Conservation (phyloP, 2,888 invertebrate species). For the Helobdella robusta region DNA sequence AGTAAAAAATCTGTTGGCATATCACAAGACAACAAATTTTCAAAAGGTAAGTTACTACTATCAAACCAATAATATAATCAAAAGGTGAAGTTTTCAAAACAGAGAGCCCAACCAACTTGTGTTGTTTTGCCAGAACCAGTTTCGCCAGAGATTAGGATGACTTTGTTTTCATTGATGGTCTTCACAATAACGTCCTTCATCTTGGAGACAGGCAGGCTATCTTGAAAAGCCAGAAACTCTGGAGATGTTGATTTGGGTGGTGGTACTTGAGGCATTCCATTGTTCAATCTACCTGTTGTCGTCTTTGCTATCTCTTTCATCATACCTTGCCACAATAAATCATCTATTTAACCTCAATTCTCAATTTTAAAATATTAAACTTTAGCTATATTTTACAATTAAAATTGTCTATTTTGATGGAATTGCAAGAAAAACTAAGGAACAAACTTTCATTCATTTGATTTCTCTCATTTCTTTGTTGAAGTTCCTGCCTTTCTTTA, state of each 20-base stretch:
- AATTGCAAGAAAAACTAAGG: neutral
- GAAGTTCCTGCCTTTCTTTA: constrained; percentile 63
- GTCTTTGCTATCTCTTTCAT: constrained; percentile 48
- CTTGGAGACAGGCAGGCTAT: constrained; percentile 63
- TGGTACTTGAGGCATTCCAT: constrained; percentile 61
- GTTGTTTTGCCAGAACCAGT: constrained; percentile 92
- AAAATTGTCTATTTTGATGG: neutral
- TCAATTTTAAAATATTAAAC: neutral
- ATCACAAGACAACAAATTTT: too few species aligned
- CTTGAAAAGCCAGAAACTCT: constrained; percentile 47
- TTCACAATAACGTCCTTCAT: constrained; percentile 61
- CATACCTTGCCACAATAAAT: constrained; percentile 33
- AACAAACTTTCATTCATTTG: constrained; percentile 54
- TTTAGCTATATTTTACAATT: neutral
- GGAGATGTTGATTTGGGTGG: constrained; percentile 49
- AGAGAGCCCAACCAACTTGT: too few species aligned
- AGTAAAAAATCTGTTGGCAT: too few species aligned
- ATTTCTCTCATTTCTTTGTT: constrained; percentile 61
- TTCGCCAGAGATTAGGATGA: constrained; percentile 58
- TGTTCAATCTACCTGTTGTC: constrained; percentile 60
- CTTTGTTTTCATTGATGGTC: constrained; percentile 60
- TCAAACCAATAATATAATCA: too few species aligned
- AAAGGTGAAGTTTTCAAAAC: too few species aligned
- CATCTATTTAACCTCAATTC: neutral
- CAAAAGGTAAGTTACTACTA: too few species aligned